A percentile compares a stretch with the other conserved stretches of the same genome.
These are phyloP conservation scores for Steatocranus sp. DNA, from an alignment of 2,797 vertebrate genomes.

Conservation along the genomic window DNA sequence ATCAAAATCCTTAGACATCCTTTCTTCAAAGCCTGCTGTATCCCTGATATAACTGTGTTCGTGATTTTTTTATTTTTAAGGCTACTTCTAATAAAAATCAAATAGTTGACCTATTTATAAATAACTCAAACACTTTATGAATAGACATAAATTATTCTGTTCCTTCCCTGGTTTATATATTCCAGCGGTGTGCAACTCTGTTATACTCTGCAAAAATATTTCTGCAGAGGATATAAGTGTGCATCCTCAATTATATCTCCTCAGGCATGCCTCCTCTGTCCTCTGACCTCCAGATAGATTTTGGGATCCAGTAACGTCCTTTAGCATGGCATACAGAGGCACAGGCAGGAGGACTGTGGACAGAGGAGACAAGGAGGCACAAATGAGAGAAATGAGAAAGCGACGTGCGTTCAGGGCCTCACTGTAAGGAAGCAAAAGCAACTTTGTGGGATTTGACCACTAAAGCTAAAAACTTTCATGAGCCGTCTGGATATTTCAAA, in stretches of 20 bases:
- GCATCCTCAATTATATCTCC: not conserved
- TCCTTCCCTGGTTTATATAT: not conserved
- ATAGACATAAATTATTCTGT: not conserved
- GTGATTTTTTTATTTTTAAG: not conserved
- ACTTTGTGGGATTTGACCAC: not conserved
- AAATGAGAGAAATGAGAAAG: not conserved
- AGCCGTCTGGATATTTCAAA: not conserved
- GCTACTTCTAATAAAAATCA: not conserved
- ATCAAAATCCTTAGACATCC: not conserved
- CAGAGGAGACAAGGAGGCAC: not conserved
- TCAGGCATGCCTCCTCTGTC: not conserved
- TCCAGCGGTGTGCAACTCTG: not conserved
- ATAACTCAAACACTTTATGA: not conserved
- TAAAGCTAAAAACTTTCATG: not conserved
- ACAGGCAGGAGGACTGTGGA: not conserved
- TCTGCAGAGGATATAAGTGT: not conserved
- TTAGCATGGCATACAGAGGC: not conserved
- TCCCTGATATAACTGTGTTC: not conserved
- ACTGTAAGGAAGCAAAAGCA: not conserved
- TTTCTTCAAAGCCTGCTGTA: not conserved
- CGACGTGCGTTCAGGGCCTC: rapidly evolving
- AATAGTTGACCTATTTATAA: not conserved
- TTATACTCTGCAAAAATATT: rapidly evolving
- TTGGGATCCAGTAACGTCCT: not conserved
- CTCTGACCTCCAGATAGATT: not conserved